Evolutionary conservation across 2,797 vertebrate genomes (phyloP).

Genomic region (Sylvilagus floridanus): DNA sequence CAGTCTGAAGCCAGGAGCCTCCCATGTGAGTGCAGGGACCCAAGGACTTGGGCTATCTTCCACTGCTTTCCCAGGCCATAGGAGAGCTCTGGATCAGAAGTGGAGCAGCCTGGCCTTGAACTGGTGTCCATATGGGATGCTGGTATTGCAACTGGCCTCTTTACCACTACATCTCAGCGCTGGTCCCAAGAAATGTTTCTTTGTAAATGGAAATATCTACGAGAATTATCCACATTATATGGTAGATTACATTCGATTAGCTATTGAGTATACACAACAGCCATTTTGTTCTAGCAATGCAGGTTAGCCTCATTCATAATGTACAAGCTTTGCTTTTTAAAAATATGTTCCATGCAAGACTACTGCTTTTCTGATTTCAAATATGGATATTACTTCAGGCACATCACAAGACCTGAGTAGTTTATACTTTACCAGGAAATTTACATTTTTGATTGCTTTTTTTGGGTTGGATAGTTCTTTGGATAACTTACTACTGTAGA

Average conservation of each 20-base stretch:
- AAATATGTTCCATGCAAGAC: not conserved
- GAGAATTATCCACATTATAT: not conserved
- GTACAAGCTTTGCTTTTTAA: not conserved
- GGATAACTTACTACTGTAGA: not conserved
- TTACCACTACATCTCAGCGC: no score
- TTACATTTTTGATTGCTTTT: not conserved
- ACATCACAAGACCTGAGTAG: not conserved
- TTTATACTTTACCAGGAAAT: constrained; percentile 16
- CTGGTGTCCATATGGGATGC: no score
- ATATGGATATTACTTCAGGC: not conserved
- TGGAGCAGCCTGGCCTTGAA: no score
- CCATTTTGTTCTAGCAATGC: not conserved
- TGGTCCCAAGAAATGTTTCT: not conserved
- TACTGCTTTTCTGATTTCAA: constrained; percentile 29
- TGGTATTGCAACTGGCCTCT: no score
- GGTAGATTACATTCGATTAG: not conserved
- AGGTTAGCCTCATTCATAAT: constrained; percentile 35
- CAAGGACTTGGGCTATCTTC: no score
- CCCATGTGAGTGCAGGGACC: no score
- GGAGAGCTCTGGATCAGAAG: no score
- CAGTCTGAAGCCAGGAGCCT: no score
- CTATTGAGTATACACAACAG: not conserved
- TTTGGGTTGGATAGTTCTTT: not conserved
- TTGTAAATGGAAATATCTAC: not conserved
- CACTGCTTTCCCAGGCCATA: no score